Conservation (phyloP, 1,140 invertebrate species). For the Drosophila pseudoobscura region DNA sequence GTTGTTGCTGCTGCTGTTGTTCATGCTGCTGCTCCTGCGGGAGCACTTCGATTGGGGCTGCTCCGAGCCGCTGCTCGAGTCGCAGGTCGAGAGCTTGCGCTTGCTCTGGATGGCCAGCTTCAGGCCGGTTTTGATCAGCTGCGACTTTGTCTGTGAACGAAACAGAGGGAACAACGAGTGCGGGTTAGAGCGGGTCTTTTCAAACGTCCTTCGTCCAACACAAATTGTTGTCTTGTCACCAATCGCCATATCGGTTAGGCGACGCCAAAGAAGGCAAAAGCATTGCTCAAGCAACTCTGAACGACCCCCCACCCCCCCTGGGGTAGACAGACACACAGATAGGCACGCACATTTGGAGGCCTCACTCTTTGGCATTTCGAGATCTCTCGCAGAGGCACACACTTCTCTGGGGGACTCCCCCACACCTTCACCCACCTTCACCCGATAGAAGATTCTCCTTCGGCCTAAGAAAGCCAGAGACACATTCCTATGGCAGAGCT, state of each 20-base stretch:
- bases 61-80: conserved; percentile 84
- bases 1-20: conserved; percentile 21
- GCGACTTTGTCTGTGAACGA: conserved; percentile 89
- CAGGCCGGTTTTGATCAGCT: conserved; percentile 94
- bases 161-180: conserved; percentile 16
- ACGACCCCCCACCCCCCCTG: too few relatives aligned
- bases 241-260: conserved; percentile 57
- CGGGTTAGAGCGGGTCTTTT: conserved; percentile 17
- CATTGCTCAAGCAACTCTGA: conserved; percentile 39
- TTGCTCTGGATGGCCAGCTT: conserved; percentile 95
- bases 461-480: too few relatives aligned
- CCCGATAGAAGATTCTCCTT: too few relatives aligned
- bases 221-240: conserved; percentile 69
- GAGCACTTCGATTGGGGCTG: conserved; percentile 83
- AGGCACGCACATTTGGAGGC: too few relatives aligned
- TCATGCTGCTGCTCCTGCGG: conserved; percentile 45
- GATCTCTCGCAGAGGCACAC: too few relatives aligned
- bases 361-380: too few relatives aligned
- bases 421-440: too few relatives aligned
- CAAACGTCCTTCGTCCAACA: conserved; percentile 39
- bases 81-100: conserved; percentile 88
- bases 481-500: too few relatives aligned
- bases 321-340: background rate
- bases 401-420: too few relatives aligned
- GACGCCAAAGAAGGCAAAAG: conserved; percentile 54